Evolutionary conservation across 2,797 vertebrate species (phyloP).

Genomic region (Clangula hyemalis): DNA sequence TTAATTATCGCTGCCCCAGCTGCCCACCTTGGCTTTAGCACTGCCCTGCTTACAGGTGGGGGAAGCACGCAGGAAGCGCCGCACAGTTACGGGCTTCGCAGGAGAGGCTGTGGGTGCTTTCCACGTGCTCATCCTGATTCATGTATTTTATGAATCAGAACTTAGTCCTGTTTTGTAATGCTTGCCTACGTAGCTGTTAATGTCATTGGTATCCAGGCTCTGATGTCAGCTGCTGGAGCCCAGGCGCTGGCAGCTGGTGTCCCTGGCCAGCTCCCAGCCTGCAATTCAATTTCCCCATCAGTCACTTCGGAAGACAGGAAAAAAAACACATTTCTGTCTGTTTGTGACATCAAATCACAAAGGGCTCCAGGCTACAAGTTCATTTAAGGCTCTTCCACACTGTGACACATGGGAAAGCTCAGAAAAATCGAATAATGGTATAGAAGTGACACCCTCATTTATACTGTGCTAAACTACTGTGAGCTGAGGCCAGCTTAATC

Average conservation of each 20-base stretch:
- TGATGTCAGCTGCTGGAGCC: slow-evolving; percentile 39
- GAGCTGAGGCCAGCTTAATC: neutral
- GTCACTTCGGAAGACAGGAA: neutral
- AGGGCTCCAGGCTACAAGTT: neutral
- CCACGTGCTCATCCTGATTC: neutral
- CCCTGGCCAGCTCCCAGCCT: slow-evolving; percentile 47
- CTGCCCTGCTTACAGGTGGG: rapidly evolving
- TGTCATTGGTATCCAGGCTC: neutral
- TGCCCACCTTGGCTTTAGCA: neutral
- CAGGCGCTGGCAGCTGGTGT: neutral
- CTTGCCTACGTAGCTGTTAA: neutral
- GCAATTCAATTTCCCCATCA: slow-evolving; percentile 32
- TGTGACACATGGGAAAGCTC: neutral
- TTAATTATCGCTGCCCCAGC: neutral
- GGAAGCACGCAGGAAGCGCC: neutral
- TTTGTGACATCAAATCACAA: neutral
- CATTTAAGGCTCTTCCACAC: neutral
- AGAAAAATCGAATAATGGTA: neutral
- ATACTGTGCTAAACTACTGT: neutral
- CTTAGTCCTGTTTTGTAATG: neutral
- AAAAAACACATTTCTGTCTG: neutral
- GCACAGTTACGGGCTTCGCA: neutral
- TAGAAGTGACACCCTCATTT: neutral
- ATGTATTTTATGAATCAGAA: slow-evolving; percentile 37
- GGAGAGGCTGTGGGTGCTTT: neutral